phyloP scores from a whole-genome alignment of 2,888 invertebrate species.

The Neelides folsomi region DNA sequence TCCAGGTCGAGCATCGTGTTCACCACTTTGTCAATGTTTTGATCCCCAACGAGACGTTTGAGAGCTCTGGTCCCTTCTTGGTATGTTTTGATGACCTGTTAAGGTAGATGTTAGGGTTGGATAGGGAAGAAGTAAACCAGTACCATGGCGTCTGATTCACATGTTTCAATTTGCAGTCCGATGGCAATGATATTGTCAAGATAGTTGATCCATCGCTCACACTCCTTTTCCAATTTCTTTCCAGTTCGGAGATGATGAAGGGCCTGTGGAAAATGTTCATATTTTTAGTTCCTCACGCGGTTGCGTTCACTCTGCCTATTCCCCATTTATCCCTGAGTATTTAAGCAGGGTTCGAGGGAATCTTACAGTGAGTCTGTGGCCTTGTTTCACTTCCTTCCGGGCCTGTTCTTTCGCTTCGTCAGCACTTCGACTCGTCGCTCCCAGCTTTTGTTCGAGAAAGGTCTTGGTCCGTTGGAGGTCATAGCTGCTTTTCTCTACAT shows the following conservation, averaged over 20 bases:
- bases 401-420: slow-evolving; percentile 14
- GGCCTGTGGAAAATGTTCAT: slow-evolving; percentile 18
- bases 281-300: too few relatives aligned
- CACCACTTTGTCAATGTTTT: slow-evolving; percentile 18
- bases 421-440: slow-evolving; percentile 10
- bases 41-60: slow-evolving; percentile 20
- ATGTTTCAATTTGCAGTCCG: slow-evolving; percentile 23
- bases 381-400: slow-evolving; percentile 15
- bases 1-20: slow-evolving; percentile 29
- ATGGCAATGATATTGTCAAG: slow-evolving; percentile 25
- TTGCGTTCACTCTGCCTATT: not conserved
- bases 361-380: slow-evolving; percentile 19
- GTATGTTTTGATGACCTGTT: slow-evolving; percentile 22
- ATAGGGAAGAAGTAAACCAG: not conserved
- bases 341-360: too few relatives aligned
- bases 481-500: slow-evolving; percentile 25
- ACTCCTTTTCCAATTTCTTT: slow-evolving; percentile 20
- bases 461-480: slow-evolving; percentile 20
- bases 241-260: slow-evolving; percentile 24
- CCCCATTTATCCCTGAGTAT: too few relatives aligned
- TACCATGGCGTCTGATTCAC: slow-evolving; percentile 26
- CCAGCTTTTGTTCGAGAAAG: slow-evolving; percentile 21
- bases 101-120: not conserved
- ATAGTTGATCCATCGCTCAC: slow-evolving; percentile 19
- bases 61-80: slow-evolving; percentile 26